phyloP scores from a whole-genome alignment of 2,113 vertebrate genomes.

The Nothocercus julius region DNA sequence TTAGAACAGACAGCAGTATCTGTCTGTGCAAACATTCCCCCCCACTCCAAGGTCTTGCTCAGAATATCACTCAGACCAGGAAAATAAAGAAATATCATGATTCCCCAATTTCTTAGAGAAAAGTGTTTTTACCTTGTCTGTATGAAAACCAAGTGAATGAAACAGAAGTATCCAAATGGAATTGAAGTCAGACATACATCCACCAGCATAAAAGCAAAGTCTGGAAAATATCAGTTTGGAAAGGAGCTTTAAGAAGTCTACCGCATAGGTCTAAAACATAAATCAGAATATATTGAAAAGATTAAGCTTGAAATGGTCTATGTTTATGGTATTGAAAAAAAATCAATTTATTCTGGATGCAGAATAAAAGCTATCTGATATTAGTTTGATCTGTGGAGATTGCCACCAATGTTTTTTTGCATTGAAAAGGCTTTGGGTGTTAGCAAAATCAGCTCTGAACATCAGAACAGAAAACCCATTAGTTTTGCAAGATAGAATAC shows the following conservation, averaged over 20 bases:
- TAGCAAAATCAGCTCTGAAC: not conserved
- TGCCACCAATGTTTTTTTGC: not conserved
- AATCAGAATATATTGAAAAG: not conserved
- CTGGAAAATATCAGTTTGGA: not conserved
- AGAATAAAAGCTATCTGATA: not conserved
- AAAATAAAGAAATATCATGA: not conserved
- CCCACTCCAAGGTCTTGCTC: not conserved
- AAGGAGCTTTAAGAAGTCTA: not conserved
- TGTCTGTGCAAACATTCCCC: not conserved
- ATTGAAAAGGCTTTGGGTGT: not conserved
- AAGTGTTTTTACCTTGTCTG: not conserved
- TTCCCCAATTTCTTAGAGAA: not conserved
- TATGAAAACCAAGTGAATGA: not conserved
- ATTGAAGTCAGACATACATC: slow-evolving; percentile 9
- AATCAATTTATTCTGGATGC: not conserved
- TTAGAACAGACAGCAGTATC: not conserved
- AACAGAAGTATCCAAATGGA: slow-evolving; percentile 19
- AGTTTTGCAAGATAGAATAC: not conserved
- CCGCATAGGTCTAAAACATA: not conserved
- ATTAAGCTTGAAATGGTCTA: not conserved
- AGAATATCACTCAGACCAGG: not conserved
- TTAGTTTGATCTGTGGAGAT: not conserved
- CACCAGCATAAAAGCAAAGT: no score
- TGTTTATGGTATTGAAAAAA: not conserved
- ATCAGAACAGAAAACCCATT: not conserved